Conservation (phyloP, 1,140 invertebrate species). For the Aphelinus certus region DNA sequence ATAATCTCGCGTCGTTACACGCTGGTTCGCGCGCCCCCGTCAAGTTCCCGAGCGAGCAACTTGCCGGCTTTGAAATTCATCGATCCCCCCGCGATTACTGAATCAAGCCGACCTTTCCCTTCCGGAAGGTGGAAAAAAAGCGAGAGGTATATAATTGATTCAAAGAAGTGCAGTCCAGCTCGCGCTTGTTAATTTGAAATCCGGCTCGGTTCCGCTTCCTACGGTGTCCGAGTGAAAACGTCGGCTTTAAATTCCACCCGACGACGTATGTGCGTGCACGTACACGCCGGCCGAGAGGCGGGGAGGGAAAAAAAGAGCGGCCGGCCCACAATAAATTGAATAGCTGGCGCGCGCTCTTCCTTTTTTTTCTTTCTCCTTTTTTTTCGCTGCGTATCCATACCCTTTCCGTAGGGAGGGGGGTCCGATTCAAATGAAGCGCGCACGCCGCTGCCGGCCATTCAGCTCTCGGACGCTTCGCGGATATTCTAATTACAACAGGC, state of each 20-base stretch:
- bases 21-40: too few species aligned
- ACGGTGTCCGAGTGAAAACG: conserved; percentile 5
- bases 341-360: background rate
- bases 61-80: too few species aligned
- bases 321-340: conserved; percentile 29
- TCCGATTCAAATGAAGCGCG: conserved; percentile 21
- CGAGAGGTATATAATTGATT: too few species aligned
- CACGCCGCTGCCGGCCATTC: conserved; percentile 6
- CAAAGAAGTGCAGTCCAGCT: too few species aligned
- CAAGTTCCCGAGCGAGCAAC: too few species aligned
- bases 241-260: conserved; percentile 27
- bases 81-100: too few species aligned
- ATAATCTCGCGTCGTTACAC: too few species aligned
- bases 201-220: background rate
- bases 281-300: background rate
- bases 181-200: background rate
- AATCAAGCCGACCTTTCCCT: too few species aligned
- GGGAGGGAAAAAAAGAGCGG: background rate
- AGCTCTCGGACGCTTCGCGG: conserved; percentile 17
- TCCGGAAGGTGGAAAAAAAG: too few species aligned
- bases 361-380: conserved; percentile 17
- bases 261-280: background rate
- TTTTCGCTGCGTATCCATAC: too few species aligned
- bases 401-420: too few species aligned
- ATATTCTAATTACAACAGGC: conserved; percentile 32